These are phyloP conservation scores for Sylvicola cinctus DNA, from an alignment of 2,888 invertebrate genomes.

Conservation along the genomic window DNA sequence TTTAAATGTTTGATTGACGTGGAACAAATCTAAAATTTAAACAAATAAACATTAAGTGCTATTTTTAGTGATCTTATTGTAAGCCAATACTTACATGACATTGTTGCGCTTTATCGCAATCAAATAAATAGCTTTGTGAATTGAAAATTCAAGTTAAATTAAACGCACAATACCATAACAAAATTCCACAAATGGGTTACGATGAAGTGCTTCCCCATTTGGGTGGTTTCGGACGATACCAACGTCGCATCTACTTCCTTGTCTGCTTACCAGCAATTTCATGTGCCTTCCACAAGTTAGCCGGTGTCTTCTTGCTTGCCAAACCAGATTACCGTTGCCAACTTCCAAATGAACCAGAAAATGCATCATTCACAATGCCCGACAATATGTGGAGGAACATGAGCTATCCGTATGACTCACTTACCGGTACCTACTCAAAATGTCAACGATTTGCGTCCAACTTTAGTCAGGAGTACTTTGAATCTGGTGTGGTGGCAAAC, in stretches of 20 bases:
- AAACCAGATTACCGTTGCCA: conserved; percentile 41
- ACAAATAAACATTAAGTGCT: no score
- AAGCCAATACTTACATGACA: no score
- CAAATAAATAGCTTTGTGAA: no score
- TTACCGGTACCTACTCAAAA: conserved; percentile 26
- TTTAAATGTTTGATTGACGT: no score
- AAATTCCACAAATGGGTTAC: conserved; percentile 55
- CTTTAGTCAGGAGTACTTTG: conserved; percentile 18
- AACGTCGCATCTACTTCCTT: conserved; percentile 42
- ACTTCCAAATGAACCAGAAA: conserved; percentile 30
- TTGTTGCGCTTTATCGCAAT: no score
- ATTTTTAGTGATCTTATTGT: no score
- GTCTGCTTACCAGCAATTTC: conserved; percentile 48
- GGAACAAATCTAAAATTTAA: no score
- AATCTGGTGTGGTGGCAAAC: conserved; percentile 14
- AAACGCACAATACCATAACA: no score
- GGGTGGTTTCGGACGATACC: conserved; percentile 51
- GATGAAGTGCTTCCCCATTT: conserved; percentile 44
- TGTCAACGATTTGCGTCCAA: conserved; percentile 30
- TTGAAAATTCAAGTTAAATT: no score
- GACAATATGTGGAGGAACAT: conserved; percentile 23
- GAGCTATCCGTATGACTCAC: conserved; percentile 31
- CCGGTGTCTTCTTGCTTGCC: conserved; percentile 46
- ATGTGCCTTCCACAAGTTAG: conserved; percentile 52
- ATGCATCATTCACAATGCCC: conserved; percentile 17